Evolutionary conservation across 2,797 vertebrate genomes (phyloP).

Genomic region (Dermochelys coriacea): DNA sequence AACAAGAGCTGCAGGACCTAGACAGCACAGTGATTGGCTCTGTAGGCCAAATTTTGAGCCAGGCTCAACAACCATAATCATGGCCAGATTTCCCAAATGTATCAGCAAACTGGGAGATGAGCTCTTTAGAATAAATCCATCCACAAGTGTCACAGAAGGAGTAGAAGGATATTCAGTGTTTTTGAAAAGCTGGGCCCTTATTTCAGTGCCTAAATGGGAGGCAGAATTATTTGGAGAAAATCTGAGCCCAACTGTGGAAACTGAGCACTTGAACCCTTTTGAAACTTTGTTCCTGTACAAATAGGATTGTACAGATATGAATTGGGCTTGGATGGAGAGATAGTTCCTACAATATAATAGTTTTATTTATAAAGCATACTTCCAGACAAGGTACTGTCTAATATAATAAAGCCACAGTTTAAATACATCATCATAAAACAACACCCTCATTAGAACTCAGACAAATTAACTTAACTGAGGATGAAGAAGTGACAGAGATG

Average conservation of each 20-base stretch:
- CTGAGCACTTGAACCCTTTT: background rate
- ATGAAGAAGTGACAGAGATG: background rate
- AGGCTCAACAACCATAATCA: too few relatives aligned
- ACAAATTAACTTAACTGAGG: background rate
- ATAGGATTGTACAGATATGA: background rate
- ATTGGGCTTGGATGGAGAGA: background rate
- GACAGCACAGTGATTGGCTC: too few relatives aligned
- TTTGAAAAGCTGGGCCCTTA: too few relatives aligned
- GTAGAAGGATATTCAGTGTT: too few relatives aligned
- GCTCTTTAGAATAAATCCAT: background rate
- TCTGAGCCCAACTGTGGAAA: background rate
- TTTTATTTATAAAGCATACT: background rate
- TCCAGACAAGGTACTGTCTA: too few relatives aligned
- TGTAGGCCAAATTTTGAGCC: too few relatives aligned
- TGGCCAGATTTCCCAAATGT: too few relatives aligned
- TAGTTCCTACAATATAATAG: background rate
- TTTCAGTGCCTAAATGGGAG: too few relatives aligned
- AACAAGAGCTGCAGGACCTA: background rate
- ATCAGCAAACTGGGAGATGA: too few relatives aligned
- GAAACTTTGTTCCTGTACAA: background rate
- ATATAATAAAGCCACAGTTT: background rate
- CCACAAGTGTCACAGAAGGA: too few relatives aligned
- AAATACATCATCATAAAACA: background rate
- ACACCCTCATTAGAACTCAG: background rate
- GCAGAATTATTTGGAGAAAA: too few relatives aligned